Percentiles rank a stretch among this genome's conserved stretches.
These are phyloP conservation scores for Entosphenus tridentatus DNA, from an alignment of 2,113 vertebrate species.

Conservation along the genomic window DNA sequence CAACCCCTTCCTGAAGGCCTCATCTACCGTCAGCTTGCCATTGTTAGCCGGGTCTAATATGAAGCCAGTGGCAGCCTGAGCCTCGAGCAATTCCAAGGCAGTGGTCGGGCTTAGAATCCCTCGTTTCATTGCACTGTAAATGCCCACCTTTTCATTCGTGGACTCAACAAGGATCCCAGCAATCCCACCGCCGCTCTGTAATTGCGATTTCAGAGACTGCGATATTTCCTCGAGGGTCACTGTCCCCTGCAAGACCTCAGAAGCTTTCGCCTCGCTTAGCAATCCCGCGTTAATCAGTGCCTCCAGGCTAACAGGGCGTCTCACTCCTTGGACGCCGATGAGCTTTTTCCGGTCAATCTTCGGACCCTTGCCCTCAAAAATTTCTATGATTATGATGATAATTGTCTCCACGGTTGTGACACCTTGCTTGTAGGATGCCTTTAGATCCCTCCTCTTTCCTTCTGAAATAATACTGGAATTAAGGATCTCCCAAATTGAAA, in stretches of 20 bases:
- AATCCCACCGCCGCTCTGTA: neutral
- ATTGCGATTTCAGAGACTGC: neutral
- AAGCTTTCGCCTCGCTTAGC: neutral
- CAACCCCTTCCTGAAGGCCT: neutral
- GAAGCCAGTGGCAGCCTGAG: slow-evolving; percentile 1
- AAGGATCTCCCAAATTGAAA: neutral
- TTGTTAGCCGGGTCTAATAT: neutral
- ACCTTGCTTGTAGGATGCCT: neutral
- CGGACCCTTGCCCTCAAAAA: neutral
- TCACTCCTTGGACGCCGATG: neutral
- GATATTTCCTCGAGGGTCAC: neutral
- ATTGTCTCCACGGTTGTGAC: neutral
- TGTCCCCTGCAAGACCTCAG: neutral
- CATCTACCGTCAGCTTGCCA: neutral
- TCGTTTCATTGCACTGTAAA: neutral
- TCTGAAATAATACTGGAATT: slow-evolving; percentile 1
- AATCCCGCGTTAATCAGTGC: neutral
- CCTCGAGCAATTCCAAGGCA: slow-evolving; percentile 2
- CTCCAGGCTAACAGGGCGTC: neutral
- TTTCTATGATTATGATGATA: slow-evolving; percentile 1
- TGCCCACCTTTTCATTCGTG: slow-evolving; percentile 4
- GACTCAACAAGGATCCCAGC: slow-evolving; percentile 4
- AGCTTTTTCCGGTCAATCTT: neutral
- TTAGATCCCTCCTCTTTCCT: neutral
- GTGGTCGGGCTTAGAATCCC: neutral